phyloP scores from a whole-genome alignment of 2,797 vertebrate species.

The Silurus aristotelis region DNA sequence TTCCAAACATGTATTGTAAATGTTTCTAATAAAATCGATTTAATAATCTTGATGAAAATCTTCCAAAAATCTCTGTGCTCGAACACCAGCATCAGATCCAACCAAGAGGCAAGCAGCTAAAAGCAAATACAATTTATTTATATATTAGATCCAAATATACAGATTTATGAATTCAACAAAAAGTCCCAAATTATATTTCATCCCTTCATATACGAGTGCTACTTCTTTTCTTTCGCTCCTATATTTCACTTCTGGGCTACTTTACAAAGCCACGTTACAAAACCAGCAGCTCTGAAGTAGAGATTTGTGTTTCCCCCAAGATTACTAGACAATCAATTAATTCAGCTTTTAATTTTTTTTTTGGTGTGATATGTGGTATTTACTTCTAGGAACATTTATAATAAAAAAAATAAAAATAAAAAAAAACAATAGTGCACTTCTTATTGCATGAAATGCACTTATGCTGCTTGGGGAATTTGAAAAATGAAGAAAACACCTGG shows the following conservation, averaged over 20 bases:
- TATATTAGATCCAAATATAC: conserved; percentile 70
- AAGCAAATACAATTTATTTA: conserved; percentile 73
- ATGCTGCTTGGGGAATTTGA: neutral
- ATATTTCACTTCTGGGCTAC: neutral
- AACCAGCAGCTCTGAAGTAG: neutral
- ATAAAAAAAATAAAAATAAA: too few species aligned
- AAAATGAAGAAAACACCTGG: neutral
- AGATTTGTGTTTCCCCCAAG: neutral
- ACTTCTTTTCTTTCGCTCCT: neutral
- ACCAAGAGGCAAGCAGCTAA: conserved; percentile 54
- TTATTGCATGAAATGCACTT: neutral
- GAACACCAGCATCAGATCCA: neutral
- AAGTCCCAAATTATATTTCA: conserved; percentile 63
- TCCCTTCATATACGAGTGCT: conserved; percentile 8
- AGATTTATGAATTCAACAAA: conserved; percentile 66
- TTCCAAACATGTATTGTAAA: conserved; percentile 85
- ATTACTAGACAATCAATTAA: neutral
- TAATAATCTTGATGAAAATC: conserved; percentile 66
- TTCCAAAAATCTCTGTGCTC: neutral
- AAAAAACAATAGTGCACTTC: neutral
- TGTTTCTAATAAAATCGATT: conserved; percentile 86
- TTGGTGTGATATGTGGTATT: neutral
- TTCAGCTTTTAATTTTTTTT: neutral
- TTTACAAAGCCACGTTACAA: neutral
- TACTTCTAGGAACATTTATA: neutral